Evolutionary conservation across 2,888 invertebrate genomes (phyloP).

Genomic region (Nomada fabriciana): DNA sequence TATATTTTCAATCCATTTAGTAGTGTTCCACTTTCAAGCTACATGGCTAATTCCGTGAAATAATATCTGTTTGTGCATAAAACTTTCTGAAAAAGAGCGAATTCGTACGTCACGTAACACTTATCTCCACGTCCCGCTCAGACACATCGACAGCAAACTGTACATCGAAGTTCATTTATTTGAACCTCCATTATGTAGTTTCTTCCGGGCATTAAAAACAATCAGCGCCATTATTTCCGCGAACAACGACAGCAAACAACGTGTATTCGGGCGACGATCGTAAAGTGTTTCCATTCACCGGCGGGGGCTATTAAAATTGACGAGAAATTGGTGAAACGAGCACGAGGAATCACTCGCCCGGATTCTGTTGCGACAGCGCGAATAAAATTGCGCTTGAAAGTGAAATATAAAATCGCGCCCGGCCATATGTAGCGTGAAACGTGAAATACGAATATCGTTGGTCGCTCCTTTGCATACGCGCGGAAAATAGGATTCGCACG

Average conservation of each 20-base stretch:
- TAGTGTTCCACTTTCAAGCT: too few relatives aligned
- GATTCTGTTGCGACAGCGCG: not conserved
- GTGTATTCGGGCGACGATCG: constrained; percentile 1
- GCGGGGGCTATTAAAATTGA: constrained; percentile 19
- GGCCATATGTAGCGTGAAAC: not conserved
- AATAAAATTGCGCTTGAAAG: constrained; percentile 12
- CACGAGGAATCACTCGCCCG: constrained; percentile 1
- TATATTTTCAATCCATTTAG: too few relatives aligned
- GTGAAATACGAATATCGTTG: constrained; percentile 4
- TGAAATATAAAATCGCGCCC: constrained; percentile 13
- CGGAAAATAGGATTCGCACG: constrained; percentile 22
- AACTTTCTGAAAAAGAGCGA: too few relatives aligned
- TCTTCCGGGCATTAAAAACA: not conserved
- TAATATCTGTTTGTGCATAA: too few relatives aligned
- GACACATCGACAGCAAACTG: too few relatives aligned
- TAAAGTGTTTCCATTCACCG: constrained; percentile 1
- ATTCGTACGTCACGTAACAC: too few relatives aligned
- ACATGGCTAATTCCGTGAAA: too few relatives aligned
- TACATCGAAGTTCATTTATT: not conserved
- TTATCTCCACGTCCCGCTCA: too few relatives aligned
- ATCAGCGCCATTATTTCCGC: not conserved
- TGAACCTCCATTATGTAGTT: not conserved
- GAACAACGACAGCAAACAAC: not conserved
- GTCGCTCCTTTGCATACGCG: not conserved
- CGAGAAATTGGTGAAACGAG: not conserved